A percentile compares a stretch with the other conserved stretches of the same genome.
These are phyloP conservation scores for Polyploca ridens DNA, from an alignment of 2,888 invertebrate species.

Conservation along the genomic window DNA sequence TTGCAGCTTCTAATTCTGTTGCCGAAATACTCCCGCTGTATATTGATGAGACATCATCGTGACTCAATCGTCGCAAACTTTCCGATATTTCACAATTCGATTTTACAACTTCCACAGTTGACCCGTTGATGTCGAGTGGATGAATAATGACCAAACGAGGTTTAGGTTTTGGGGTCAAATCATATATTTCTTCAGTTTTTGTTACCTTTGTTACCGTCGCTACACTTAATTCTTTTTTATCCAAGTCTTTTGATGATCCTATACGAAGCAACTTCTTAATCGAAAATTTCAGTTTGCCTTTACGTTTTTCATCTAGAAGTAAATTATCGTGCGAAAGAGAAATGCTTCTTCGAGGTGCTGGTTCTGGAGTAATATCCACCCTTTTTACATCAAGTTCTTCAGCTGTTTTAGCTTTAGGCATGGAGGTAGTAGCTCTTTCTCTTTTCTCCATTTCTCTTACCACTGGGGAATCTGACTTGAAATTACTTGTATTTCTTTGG, in stretches of 20 bases:
- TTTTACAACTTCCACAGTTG: constrained; percentile 91
- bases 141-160: constrained; percentile 94
- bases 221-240: constrained; percentile 81
- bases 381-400: constrained; percentile 68
- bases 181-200: constrained; percentile 82
- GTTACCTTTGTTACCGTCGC: constrained; percentile 76
- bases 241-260: constrained; percentile 89
- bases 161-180: constrained; percentile 86
- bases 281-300: constrained; percentile 90
- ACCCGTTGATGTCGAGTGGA: constrained; percentile 93
- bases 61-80: constrained; percentile 66
- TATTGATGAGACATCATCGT: constrained; percentile 83
- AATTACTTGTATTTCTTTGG: constrained; percentile 83
- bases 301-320: constrained; percentile 86
- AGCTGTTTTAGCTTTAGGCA: constrained; percentile 56
- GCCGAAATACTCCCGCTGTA: constrained; percentile 74
- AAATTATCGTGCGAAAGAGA: constrained; percentile 91
- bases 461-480: constrained; percentile 88
- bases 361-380: constrained; percentile 82
- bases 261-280: constrained; percentile 93
- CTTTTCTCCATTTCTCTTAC: constrained; percentile 91
- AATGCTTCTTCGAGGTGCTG: constrained; percentile 88
- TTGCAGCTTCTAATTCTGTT: constrained; percentile 69
- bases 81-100: constrained; percentile 75
- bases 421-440: constrained; percentile 83